Evolutionary conservation across 2,113 vertebrate species (phyloP), one percentile per base, ranked within the genome.

Genomic region (Ptyas mucosa): DNA sequence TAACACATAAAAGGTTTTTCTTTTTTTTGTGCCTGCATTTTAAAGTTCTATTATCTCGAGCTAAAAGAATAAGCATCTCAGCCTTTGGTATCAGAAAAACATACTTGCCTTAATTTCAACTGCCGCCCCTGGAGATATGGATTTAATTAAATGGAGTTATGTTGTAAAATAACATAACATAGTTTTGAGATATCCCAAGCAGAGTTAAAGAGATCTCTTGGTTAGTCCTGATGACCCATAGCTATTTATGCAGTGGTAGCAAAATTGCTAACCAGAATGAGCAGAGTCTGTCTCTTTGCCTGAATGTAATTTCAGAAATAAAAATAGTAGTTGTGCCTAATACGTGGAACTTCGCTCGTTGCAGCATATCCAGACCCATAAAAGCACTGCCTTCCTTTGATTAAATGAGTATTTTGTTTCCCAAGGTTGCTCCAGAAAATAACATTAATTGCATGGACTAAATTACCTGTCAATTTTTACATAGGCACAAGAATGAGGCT

Each of bases 401-500:
- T 90, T 61, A 81, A 93, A 90, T 14, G 53, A 92, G 52, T 89
- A 89, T 54, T 69, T 69, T 92, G 91, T 90, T 81, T 90, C 29
- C 14, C 55, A 64, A 64, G 8, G 75, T 86, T 93, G 88, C 88
- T 61, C 54, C 61, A 86, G 92, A 81, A 93, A 93, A 86, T 85
- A 43, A 49, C 55, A 93, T 93, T 93, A 89, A 93, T 89, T 85
- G 88, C 92, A 8, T 86, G n/a, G 53, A 52, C 88, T 46, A 93
- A 93, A 1, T 85, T 93, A 18, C 1, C 1, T 93, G 93, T 93
- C 93, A 12, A 5, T 89, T 87, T 89, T 89, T 55, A 46, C 90
- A 92, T 89, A 75, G n/a, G 39, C 92, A n/a, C 8, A 12, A 85
- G 26, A 14, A 54, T 93, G 26, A 89, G 85, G 93, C 89, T 88